phyloP scores from a whole-genome alignment of 2,888 invertebrate species.

The Antitype chi region DNA sequence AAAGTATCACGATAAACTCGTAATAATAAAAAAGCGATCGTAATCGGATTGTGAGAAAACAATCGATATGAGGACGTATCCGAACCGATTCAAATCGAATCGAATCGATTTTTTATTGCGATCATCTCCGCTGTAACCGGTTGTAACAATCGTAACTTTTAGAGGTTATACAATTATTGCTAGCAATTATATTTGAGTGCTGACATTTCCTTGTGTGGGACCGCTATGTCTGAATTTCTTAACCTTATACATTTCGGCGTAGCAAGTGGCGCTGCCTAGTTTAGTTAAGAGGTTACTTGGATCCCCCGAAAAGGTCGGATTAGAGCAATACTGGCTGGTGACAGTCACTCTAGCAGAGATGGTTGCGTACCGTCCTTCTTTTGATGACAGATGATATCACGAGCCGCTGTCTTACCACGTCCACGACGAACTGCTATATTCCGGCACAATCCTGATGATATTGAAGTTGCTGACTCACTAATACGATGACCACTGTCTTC shows the following conservation, averaged over 20 bases:
- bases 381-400: background rate
- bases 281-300: background rate
- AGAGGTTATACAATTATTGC: constrained; percentile 41
- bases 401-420: background rate
- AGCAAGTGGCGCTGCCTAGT: background rate
- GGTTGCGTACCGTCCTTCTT: background rate
- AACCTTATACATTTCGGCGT: background rate
- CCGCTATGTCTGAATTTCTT: background rate
- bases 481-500: no score
- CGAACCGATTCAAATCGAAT: constrained; percentile 44
- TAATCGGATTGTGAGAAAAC: constrained; percentile 56
- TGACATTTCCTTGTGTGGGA: constrained; percentile 14
- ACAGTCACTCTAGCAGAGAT: background rate
- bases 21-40: constrained; percentile 51
- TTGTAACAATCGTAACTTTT: constrained; percentile 44
- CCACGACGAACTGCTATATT: background rate
- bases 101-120: constrained; percentile 53
- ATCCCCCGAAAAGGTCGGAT: background rate
- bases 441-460: background rate
- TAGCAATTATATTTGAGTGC: constrained; percentile 15
- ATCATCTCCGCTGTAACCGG: constrained; percentile 52
- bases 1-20: constrained; percentile 57
- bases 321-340: background rate
- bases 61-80: constrained; percentile 53
- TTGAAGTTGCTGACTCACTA: background rate